These are phyloP conservation scores for Habrosyne pyritoides DNA, from an alignment of 2,888 invertebrate genomes.

Conservation along the genomic window DNA sequence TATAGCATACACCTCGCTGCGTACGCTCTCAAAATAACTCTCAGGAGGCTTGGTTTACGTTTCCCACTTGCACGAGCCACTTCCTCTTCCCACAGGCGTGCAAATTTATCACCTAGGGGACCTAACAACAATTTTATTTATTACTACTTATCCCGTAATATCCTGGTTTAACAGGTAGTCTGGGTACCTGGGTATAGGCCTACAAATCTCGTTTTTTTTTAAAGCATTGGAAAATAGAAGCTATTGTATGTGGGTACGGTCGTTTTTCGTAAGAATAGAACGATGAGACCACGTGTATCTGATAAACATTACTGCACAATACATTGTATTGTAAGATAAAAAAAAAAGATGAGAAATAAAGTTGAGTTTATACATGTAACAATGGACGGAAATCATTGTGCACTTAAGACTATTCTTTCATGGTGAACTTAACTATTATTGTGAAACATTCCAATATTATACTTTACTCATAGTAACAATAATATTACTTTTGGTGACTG, in stretches of 20 bases:
- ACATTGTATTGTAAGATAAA: not conserved
- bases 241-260: too few species aligned
- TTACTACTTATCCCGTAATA: not conserved
- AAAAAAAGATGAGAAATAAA: too few species aligned
- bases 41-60: slow-evolving; percentile 80
- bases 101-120: slow-evolving; percentile 78
- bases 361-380: not conserved
- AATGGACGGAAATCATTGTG: not conserved
- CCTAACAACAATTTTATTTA: slow-evolving; percentile 39
- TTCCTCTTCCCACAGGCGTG: slow-evolving; percentile 80
- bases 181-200: too few species aligned
- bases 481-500: too few species aligned
- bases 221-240: too few species aligned
- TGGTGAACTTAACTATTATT: too few species aligned
- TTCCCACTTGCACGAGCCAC: slow-evolving; percentile 68
- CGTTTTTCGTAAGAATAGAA: too few species aligned
- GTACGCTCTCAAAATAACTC: slow-evolving; percentile 84
- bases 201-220: too few species aligned
- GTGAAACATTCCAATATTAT: too few species aligned
- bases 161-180: not conserved
- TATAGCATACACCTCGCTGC: slow-evolving; percentile 82
- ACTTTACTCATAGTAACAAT: too few species aligned
- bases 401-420: too few species aligned
- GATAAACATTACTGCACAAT: not conserved
- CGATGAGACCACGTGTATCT: too few species aligned